These are phyloP conservation scores for Gobio occitaniae DNA, from an alignment of 2,797 vertebrate species.

Conservation along the genomic window DNA sequence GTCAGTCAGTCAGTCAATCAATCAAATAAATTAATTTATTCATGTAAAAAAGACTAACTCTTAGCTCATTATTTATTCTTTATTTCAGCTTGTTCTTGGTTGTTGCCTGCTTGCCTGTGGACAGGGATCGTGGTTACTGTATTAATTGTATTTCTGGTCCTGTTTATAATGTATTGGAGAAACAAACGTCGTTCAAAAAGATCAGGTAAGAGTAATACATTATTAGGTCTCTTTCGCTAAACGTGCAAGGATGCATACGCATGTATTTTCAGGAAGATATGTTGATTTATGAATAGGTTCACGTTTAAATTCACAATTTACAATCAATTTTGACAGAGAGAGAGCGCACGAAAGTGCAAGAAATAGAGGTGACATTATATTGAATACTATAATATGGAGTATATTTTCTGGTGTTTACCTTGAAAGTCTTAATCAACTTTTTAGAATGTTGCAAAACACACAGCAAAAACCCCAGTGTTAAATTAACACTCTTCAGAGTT, in stretches of 20 bases:
- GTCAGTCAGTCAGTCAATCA: background rate
- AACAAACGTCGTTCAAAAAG: constrained; percentile 60
- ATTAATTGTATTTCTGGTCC: constrained; percentile 54
- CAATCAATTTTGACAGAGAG: background rate
- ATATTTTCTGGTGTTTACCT: too few relatives aligned
- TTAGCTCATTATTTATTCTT: background rate
- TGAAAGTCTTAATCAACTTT: background rate
- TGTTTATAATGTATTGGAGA: constrained; percentile 63
- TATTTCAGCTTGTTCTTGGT: constrained; percentile 69
- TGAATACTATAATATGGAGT: too few relatives aligned
- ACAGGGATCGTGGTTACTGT: constrained; percentile 69
- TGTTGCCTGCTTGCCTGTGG: constrained; percentile 73
- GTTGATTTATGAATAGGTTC: background rate
- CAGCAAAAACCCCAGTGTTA: too few relatives aligned
- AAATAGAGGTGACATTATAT: background rate
- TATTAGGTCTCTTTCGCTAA: background rate
- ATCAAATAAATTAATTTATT: background rate
- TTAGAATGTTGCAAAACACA: background rate
- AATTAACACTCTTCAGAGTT: too few relatives aligned
- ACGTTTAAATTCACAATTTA: background rate
- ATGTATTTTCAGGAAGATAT: background rate
- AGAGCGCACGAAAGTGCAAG: background rate
- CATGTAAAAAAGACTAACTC: background rate
- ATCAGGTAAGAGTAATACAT: constrained; percentile 61
- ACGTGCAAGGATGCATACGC: background rate